Evolutionary conservation across 1,140 invertebrate species (phyloP).

Genomic region (Habropoda laboriosa): DNA sequence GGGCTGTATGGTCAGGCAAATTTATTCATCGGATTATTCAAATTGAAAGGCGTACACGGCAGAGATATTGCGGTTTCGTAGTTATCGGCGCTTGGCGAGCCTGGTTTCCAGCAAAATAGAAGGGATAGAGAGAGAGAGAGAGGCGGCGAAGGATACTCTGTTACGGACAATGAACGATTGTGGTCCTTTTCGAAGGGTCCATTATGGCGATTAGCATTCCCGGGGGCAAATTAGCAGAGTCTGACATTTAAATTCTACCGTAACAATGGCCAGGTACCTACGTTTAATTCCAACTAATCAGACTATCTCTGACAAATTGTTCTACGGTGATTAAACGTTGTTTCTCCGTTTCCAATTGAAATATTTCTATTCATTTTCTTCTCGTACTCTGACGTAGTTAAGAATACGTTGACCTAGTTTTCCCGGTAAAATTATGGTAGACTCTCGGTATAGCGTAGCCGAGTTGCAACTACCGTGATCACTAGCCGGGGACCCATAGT

Average conservation of each 20-base stretch:
- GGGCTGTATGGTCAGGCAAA: slow-evolving; percentile 18
- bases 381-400: neutral
- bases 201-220: neutral
- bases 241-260: too few relatives aligned
- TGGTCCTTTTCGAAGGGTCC: neutral
- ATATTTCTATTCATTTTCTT: neutral
- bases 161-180: neutral
- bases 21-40: slow-evolving; percentile 55
- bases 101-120: slow-evolving; percentile 5
- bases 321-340: too few relatives aligned
- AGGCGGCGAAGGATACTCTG: neutral
- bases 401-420: neutral
- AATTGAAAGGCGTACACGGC: slow-evolving; percentile 44
- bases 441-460: neutral
- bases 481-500: slow-evolving; percentile 2
- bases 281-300: too few relatives aligned
- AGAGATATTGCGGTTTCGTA: slow-evolving; percentile 39
- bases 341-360: too few relatives aligned
- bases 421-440: neutral
- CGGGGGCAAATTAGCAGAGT: neutral
- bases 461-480: neutral
- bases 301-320: too few relatives aligned
- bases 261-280: too few relatives aligned
- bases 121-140: too few relatives aligned
- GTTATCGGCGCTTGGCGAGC: slow-evolving; percentile 23